Evolutionary conservation across 37 sponge, comb jelly and placozoan species (phyloP), one percentile per base, ranked within the genome.

Genomic region (Halichondria panicea): DNA sequence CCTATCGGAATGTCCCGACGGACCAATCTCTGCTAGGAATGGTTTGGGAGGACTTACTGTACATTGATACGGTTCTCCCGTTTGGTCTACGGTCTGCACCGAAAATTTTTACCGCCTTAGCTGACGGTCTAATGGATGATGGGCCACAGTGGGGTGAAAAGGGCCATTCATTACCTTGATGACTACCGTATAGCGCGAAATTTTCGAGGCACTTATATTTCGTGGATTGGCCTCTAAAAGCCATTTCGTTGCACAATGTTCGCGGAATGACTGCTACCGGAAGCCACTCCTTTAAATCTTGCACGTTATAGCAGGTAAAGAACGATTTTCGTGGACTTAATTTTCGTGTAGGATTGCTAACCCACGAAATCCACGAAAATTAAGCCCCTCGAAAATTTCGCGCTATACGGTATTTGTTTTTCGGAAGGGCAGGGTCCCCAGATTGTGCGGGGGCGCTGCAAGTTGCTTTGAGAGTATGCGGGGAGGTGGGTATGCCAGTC

Each of bases 131-230:
- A 18, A 42, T 75, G 75, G 62, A 30, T 72, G 0, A 28, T 72
- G 38, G 57, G 37, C 33, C 19, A 56, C 34, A 24, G n/a, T 37
- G 57, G 73, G 58, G 73, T 54, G 34, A 3, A 22, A 13, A 21
- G 25, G 5, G 44, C 37, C 6, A 57, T 63, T 5, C 63, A 75
- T 34, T 76, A 76, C 53, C 66, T 76, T 21, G 77, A 76, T 64
- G 77, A 76, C 53, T 76, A 43, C n/a, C n/a, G n/a, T n/a, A n/a
- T n/a, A n/a, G n/a, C n/a, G n/a, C n/a, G n/a, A n/a, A n/a, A n/a
- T n/a, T n/a, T n/a, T n/a, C n/a, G n/a, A n/a, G n/a, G n/a, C n/a
- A n/a, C n/a, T n/a, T n/a, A n/a, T n/a, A n/a, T n/a, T n/a, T n/a
- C n/a, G n/a, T n/a, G n/a, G n/a, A n/a, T n/a, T n/a, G n/a, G n/a